These are phyloP conservation scores for Tokudaia tokunoshimensis DNA, from an alignment of 2,797 vertebrate genomes.

Conservation along the genomic window DNA sequence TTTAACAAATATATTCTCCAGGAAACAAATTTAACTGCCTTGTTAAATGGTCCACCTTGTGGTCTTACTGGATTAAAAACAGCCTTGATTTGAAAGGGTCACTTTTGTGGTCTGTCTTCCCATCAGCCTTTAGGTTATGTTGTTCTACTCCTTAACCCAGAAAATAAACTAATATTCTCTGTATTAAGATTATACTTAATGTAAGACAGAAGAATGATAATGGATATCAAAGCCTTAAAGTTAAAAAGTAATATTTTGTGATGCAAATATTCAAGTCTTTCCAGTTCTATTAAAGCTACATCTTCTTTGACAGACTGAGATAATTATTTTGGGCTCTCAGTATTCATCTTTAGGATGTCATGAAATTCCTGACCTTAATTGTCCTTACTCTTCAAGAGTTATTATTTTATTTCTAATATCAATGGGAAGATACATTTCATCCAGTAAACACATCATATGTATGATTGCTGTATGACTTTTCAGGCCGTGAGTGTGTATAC, in stretches of 20 bases:
- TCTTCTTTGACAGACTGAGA: slow-evolving; percentile 65
- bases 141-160: slow-evolving; percentile 28
- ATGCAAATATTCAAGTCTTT: slow-evolving; percentile 44
- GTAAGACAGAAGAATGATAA: slow-evolving; percentile 29
- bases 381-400: slow-evolving; percentile 36
- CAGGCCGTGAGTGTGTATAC: slow-evolving; percentile 20
- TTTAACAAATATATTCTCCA: slow-evolving; percentile 46
- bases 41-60: slow-evolving; percentile 31
- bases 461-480: slow-evolving; percentile 44
- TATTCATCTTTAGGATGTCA: slow-evolving; percentile 66
- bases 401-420: slow-evolving; percentile 63
- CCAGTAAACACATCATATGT: not conserved
- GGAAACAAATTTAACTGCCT: slow-evolving; percentile 54
- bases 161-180: slow-evolving; percentile 42
- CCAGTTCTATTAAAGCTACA: slow-evolving; percentile 39
- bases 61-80: slow-evolving; percentile 56
- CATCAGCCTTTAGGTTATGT: slow-evolving; percentile 27
- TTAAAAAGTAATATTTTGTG: slow-evolving; percentile 52
- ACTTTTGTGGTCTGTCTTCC: slow-evolving; percentile 14
- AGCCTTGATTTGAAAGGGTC: slow-evolving; percentile 38
- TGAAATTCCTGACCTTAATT: slow-evolving; percentile 61
- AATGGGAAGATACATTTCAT: slow-evolving; percentile 51
- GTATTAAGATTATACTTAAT: slow-evolving; percentile 58
- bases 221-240: slow-evolving; percentile 65
- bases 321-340: slow-evolving; percentile 53